These are phyloP conservation scores for Nesometra sesokonis DNA, from an alignment of 35 echinoderm and acorn worm genomes.

Conservation along the genomic window DNA sequence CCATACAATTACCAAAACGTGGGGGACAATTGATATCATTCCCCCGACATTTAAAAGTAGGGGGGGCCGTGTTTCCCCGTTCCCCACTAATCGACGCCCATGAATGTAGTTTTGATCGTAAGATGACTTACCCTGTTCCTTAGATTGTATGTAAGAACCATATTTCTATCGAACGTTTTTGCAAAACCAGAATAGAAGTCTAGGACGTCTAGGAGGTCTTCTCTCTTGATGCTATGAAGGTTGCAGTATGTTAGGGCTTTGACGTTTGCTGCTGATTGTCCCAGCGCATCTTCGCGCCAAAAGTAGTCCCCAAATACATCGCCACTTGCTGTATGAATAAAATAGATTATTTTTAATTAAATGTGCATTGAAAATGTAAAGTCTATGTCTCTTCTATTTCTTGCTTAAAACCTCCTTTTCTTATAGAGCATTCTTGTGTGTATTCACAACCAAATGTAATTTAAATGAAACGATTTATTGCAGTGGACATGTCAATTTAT, in stretches of 20 bases:
- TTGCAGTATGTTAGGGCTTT: constrained; percentile 93
- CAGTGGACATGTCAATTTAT: too few species aligned
- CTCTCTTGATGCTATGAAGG: constrained; percentile 82
- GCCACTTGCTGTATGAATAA: constrained; percentile 50
- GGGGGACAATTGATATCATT: too few species aligned
- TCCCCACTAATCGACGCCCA: too few species aligned
- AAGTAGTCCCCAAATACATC: constrained; percentile 89
- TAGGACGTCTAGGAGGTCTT: constrained; percentile 76
- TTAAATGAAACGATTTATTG: not conserved
- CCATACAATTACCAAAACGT: too few species aligned
- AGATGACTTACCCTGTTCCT: constrained; percentile 61
- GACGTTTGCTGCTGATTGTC: constrained; percentile 94
- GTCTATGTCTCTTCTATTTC: not conserved
- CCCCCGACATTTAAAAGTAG: too few species aligned
- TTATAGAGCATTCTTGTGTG: not conserved
- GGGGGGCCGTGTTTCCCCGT: too few species aligned
- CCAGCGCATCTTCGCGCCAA: constrained; percentile 62
- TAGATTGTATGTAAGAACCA: constrained; percentile 96
- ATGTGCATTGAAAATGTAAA: not conserved
- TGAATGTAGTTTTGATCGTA: not conserved
- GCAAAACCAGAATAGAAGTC: constrained; percentile 82
- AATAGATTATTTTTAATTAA: not conserved
- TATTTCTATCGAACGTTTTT: constrained; percentile 88
- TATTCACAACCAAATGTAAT: not conserved
- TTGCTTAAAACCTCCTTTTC: not conserved